Percentiles rank a stretch among this genome's conserved stretches.
Evolutionary conservation across 2,888 invertebrate genomes (phyloP).

Genomic region (Parnassius mnemosyne): DNA sequence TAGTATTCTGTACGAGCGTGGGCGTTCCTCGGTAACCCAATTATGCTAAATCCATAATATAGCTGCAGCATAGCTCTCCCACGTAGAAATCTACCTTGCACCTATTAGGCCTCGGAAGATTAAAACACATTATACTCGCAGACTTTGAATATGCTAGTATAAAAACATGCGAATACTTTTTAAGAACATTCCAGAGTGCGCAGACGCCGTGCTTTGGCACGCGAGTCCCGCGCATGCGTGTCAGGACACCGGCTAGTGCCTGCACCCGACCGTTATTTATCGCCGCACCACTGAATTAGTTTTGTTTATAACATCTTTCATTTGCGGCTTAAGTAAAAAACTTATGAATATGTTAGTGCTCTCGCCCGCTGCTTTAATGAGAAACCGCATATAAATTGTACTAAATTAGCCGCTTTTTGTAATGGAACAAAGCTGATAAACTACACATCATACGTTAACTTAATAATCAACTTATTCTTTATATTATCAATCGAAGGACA

Average conservation of each 20-base stretch:
- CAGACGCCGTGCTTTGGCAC: conserved; percentile 68
- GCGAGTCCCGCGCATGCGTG: conserved; percentile 63
- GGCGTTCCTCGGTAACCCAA: too few relatives aligned
- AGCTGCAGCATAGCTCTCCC: too few relatives aligned
- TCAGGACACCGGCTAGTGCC: conserved; percentile 60
- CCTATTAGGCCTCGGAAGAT: too few relatives aligned
- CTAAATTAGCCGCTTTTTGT: conserved; percentile 17
- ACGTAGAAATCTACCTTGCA: too few relatives aligned
- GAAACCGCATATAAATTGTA: conserved; percentile 36
- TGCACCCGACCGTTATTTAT: conserved; percentile 72
- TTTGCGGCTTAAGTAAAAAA: conserved; percentile 62
- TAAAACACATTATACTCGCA: neutral
- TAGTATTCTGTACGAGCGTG: too few relatives aligned
- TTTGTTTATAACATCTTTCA: conserved; percentile 59
- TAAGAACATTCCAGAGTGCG: conserved; percentile 35
- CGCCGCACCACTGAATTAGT: conserved; percentile 61
- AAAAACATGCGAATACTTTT: conserved; percentile 15
- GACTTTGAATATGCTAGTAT: neutral
- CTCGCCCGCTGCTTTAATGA: conserved; percentile 50
- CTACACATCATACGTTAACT: neutral
- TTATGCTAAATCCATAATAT: too few relatives aligned
- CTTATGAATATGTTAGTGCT: conserved; percentile 62
- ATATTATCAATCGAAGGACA: too few relatives aligned
- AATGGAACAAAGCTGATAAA: neutral
- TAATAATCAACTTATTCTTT: too few relatives aligned